Conservation (phyloP, 2,113 vertebrate genomes). For the Trichechus manatus region DNA sequence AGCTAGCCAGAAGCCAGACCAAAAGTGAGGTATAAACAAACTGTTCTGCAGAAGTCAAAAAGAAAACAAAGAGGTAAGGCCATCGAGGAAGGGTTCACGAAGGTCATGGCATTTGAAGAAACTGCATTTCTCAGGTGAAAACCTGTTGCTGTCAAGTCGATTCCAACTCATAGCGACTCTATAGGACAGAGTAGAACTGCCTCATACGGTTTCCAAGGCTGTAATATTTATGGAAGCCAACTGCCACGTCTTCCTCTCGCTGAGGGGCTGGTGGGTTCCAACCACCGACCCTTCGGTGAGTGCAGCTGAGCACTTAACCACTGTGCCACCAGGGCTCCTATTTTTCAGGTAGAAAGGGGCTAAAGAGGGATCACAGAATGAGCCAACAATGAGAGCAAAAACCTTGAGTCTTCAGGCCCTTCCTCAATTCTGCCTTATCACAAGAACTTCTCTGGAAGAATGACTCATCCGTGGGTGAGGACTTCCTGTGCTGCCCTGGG, state of each 20-base stretch:
- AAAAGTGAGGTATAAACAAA: conserved; percentile 23
- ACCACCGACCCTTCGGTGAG: not conserved
- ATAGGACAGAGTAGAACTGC: too few species aligned
- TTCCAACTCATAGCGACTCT: not conserved
- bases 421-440: not conserved
- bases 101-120: not conserved
- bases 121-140: not conserved
- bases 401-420: not conserved
- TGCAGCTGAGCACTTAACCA: not conserved
- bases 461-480: not conserved
- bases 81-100: not conserved
- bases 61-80: not conserved
- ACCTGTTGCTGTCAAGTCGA: not conserved
- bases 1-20: not conserved
- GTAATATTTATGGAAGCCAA: not conserved
- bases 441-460: not conserved
- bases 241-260: not conserved
- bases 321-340: not conserved
- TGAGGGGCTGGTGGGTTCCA: not conserved
- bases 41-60: not conserved
- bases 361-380: not conserved
- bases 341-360: not conserved
- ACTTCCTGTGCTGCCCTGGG: not conserved
- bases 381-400: not conserved
- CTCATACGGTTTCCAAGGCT: not conserved